Conservation (phyloP, 2,113 vertebrate genomes). For the Corydoras maculifer region DNA sequence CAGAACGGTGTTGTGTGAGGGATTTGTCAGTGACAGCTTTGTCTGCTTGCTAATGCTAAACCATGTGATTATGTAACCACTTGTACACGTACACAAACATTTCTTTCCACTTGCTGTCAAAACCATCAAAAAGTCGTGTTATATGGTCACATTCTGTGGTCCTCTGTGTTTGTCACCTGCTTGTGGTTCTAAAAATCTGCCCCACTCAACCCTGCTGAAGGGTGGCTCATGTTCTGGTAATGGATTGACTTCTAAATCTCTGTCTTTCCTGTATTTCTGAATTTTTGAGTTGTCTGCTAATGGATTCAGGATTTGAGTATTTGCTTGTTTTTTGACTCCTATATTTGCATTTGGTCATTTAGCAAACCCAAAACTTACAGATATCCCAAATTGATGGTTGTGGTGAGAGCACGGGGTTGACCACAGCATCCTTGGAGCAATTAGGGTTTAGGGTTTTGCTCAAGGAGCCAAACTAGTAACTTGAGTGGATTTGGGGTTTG, state of each 20-base stretch:
- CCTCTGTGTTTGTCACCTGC: background rate
- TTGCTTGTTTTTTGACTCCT: background rate
- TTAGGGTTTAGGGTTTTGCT: too few relatives aligned
- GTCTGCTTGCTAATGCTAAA: slow-evolving; percentile 44
- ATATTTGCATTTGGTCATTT: too few relatives aligned
- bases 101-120: background rate
- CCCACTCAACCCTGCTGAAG: slow-evolving; percentile 1
- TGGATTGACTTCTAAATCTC: slow-evolving; percentile 32
- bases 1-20: slow-evolving; percentile 18
- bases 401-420: too few relatives aligned
- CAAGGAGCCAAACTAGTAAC: too few relatives aligned
- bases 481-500: too few relatives aligned
- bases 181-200: background rate
- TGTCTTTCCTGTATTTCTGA: background rate
- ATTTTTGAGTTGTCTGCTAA: background rate
- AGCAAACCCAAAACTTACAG: too few relatives aligned
- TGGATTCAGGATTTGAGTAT: slow-evolving; percentile 6
- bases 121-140: background rate
- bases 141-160: background rate
- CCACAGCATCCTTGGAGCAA: too few relatives aligned
- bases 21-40: slow-evolving; percentile 37
- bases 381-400: too few relatives aligned
- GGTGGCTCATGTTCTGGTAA: slow-evolving; percentile 34
- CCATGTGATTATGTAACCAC: slow-evolving; percentile 44
- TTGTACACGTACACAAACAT: slow-evolving; percentile 3